Base-by-base conservation (phyloP, 1,140 invertebrate genomes). In the Streblospio benedicti region DNA sequence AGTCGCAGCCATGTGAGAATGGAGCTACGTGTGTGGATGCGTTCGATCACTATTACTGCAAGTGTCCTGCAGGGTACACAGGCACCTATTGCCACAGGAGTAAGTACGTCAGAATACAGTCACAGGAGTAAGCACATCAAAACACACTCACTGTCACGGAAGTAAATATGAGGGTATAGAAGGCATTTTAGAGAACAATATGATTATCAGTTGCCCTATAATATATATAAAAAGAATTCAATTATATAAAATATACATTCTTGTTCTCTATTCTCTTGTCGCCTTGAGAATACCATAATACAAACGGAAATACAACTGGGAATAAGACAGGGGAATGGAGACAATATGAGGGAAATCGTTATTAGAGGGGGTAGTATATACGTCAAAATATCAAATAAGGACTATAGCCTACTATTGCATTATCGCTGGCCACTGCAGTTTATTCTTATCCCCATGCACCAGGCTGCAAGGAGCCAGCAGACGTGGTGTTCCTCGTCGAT, bases 391-490 rank as follows among this genome's bases (percentile, higher is more conserved):
- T n/a, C n/a, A n/a, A n/a, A n/a, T n/a, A n/a, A n/a, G n/a, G n/a
- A n/a, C n/a, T n/a, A n/a, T n/a, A n/a, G n/a, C n/a, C n/a, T n/a
- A n/a, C n/a, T n/a, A n/a, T n/a, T n/a, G n/a, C n/a, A n/a, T n/a
- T n/a, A n/a, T n/a, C n/a, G n/a, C n/a, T n/a, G n/a, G n/a, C n/a
- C n/a, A n/a, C n/a, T n/a, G n/a, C n/a, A n/a, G n/a, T n/a, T n/a
- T n/a, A n/a, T n/a, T n/a, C n/a, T n/a, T n/a, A n/a, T n/a, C n/a
- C n/a, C n/a, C 4, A 20, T 16, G 12, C 16, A 32, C 5, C 51
- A 74, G 72, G 64, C n/a, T 72, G 70, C 47, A 50, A 67, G 14
- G 27, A n/a, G 5, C 41, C 20, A 31, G 9, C 45, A 20, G 57
- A 59, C 45, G 32, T 59, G 14, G 45, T 59, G 14, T 59, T 59